These are phyloP conservation scores for Amiota minor DNA, from an alignment of 2,888 invertebrate genomes.

Conservation along the genomic window DNA sequence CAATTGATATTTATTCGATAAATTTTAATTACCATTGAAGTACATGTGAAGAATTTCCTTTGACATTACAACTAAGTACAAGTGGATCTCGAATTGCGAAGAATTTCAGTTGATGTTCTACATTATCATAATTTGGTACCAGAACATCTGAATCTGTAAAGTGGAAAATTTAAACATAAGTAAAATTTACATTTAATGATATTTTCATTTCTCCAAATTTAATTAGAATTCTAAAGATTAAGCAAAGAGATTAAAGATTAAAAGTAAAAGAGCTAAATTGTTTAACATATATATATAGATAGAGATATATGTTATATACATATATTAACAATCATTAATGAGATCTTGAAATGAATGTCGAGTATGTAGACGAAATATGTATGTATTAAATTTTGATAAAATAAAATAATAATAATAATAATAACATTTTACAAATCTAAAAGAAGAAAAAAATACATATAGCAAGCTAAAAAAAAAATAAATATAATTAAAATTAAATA, in stretches of 20 bases:
- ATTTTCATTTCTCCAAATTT: background rate
- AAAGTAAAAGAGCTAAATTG: too few relatives aligned
- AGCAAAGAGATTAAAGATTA: too few relatives aligned
- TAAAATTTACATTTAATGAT: background rate
- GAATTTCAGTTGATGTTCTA: slow-evolving; percentile 65
- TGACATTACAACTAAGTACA: slow-evolving; percentile 72
- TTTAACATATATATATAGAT: too few relatives aligned
- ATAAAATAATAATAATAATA: slow-evolving; percentile 34
- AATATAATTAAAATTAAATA: slow-evolving; percentile 11
- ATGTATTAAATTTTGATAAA: slow-evolving; percentile 24
- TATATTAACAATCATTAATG: too few relatives aligned
- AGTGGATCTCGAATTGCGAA: slow-evolving; percentile 70
- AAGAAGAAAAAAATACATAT: background rate
- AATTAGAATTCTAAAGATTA: slow-evolving; percentile 30
- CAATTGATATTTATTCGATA: slow-evolving; percentile 23
- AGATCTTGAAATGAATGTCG: too few relatives aligned
- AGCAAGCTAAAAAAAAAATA: slow-evolving; percentile 3
- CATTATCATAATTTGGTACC: slow-evolving; percentile 72
- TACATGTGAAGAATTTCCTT: slow-evolving; percentile 38
- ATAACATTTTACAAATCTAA: slow-evolving; percentile 38
- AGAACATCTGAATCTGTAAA: slow-evolving; percentile 68
- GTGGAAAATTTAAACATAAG: background rate
- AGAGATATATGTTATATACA: too few relatives aligned
- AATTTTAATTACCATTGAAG: slow-evolving; percentile 56
- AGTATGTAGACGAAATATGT: too few relatives aligned